Base-by-base conservation (phyloP, 2,113 vertebrate genomes). In the Odontesthes bonariensis region DNA sequence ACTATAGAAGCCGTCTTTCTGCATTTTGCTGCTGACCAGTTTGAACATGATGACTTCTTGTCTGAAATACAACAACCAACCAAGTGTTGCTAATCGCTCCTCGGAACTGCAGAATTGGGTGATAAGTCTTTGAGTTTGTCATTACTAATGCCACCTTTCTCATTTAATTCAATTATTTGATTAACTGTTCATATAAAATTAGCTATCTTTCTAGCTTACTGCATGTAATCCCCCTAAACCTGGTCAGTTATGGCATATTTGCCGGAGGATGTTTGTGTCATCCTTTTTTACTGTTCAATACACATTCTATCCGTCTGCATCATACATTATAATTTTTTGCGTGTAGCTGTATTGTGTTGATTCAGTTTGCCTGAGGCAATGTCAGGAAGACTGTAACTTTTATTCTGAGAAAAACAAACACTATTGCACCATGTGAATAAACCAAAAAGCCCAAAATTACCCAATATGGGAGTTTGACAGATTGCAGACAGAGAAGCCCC, bases 361-460 rank as follows among this genome's bases (percentile, higher is more conserved):
- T 59, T 7, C 23, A 59, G 14, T 33, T 40, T 23, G 20, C 52
- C 69, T 20, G 62, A 20, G 35, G 38, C 32, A 73, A 12, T 69
- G 64, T 68, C 27, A 47, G 31, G 0, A 23, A 53, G 27, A 38
- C 16, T 53, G 33, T 46, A 3, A 42, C 31, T 73, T 16, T 22
- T 49, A 32, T 69, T 54, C 14, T 47, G 5, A 47, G 20, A 23
- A 46, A 75, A 14, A 1, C n/a, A n/a, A n/a, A n/a, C n/a, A n/a
- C n/a, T n/a, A n/a, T n/a, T n/a, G n/a, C n/a, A 44, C 4, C 40
- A 44, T 44, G 40, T 44, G 1, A 11, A 44, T 40, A 76, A 59
- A 54, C 20, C 0, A 0, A 33, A 11, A 64, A 75, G 11, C 13
- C 31, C 55, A 12, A 84, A 71, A 83, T 75, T 2, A 62, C 55